Base-by-base conservation (phyloP, 2,113 vertebrate genomes). In the Barbus barbus region DNA sequence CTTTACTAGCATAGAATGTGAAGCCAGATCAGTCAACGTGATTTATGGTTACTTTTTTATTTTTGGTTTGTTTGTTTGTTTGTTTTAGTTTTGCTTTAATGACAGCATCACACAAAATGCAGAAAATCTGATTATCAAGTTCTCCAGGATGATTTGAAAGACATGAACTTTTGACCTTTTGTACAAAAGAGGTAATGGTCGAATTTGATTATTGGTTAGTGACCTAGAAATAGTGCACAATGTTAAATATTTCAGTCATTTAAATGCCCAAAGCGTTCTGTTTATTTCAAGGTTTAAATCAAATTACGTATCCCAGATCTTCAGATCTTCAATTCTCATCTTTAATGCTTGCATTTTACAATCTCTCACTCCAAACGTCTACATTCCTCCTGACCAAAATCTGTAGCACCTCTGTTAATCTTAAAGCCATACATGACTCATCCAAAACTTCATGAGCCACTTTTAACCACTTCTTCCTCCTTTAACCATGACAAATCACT, bases 401-500 rank as follows among this genome's bases (percentile, higher is more conserved):
- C n/a, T 26, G 36, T 26, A 78, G 61, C 8, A 63, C 3, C 14
- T 44, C 56, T 46, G 36, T 44, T 28, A 44, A 63, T 63, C 22
- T 20, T 63, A 44, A 79, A 28, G 36, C 36, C 41, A 22, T 51
- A 79, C 20, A 36, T 56, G 9, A 33, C 48, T 77, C 18, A 76
- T 33, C 16, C 18, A 56, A 33, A 48, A 73, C 6, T 3, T 69
- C 65, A 69, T 36, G 28, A 36, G 28, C 56, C 22, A 58, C 11
- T 58, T 5, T 28, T 28, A 14, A 63, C 26, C 61, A 33, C 28
- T 3, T 33, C 7, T 7, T 67, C 20, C 67, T 38, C 33, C 33
- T 38, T 65, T 33, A 33, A 67, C 28, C 16, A 1, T 67, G 24
- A 56, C 60, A 58, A 8, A 63, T 56, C 38, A 44, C 93, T 95